Evolutionary conservation across 2,797 vertebrate genomes (phyloP).

Genomic region (Pipistrellus kuhlii): DNA sequence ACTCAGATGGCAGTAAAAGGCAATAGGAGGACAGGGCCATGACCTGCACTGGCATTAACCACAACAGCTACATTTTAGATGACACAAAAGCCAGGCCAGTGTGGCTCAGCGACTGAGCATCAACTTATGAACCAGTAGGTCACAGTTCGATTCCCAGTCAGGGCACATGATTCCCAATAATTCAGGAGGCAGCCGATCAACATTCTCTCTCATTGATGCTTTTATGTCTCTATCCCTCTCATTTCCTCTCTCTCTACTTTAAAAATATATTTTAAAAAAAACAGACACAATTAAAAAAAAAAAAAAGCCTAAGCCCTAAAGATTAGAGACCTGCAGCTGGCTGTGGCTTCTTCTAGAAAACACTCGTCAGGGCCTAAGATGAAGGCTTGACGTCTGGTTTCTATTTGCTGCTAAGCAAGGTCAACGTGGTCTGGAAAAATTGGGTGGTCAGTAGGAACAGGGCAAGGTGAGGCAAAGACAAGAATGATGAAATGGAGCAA

Average conservation of each 20-base stretch:
- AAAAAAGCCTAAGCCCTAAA: neutral
- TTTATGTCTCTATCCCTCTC: no score
- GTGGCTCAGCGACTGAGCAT: no score
- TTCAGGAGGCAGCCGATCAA: no score
- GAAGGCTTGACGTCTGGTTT: neutral
- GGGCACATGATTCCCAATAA: no score
- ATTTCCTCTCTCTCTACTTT: no score
- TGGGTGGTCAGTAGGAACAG: neutral
- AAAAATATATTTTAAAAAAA: no score
- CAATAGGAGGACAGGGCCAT: neutral
- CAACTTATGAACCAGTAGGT: no score
- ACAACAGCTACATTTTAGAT: neutral
- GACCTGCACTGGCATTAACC: neutral
- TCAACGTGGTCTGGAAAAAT: neutral
- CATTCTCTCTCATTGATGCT: no score
- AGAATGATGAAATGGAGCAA: neutral
- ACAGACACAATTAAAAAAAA: no score
- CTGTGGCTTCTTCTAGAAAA: neutral
- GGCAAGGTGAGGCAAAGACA: slow-evolving; percentile 12
- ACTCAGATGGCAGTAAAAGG: neutral
- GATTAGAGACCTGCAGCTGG: neutral
- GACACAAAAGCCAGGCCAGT: neutral
- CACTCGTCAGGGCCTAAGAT: neutral
- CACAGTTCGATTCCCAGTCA: no score
- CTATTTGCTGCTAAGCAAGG: neutral